Evolutionary conservation across 2,113 vertebrate species (phyloP).

Genomic region (Phainopepla nitens): DNA sequence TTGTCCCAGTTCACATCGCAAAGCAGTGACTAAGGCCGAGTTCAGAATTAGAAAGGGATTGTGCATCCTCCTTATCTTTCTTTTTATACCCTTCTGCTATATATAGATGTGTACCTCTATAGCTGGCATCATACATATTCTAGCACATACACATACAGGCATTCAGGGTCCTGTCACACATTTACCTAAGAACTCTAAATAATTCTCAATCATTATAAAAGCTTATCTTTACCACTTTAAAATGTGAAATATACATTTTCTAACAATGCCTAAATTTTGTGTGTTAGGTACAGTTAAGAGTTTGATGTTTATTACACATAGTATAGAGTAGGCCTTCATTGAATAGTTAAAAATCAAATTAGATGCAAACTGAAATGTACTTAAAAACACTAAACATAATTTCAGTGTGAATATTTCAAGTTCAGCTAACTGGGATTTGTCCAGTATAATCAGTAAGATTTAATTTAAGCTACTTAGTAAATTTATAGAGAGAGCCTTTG

Average conservation of each 20-base stretch:
- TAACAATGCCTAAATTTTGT: not conserved
- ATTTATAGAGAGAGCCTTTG: not conserved
- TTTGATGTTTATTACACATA: not conserved
- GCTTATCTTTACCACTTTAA: not conserved
- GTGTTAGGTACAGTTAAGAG: not conserved
- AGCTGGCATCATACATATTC: not conserved
- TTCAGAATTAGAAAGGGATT: constrained; percentile 32
- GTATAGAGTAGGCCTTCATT: not conserved
- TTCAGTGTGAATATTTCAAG: constrained; percentile 3
- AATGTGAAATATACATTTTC: not conserved
- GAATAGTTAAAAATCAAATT: not conserved
- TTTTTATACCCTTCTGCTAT: constrained; percentile 3
- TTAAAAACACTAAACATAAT: not conserved
- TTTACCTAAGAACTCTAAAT: not conserved
- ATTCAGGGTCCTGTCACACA: not conserved
- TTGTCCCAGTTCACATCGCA: not conserved
- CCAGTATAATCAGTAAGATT: not conserved
- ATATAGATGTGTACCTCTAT: not conserved
- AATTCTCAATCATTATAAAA: not conserved
- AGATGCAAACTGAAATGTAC: not conserved
- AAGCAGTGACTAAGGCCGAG: not conserved
- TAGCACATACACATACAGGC: not conserved
- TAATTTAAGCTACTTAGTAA: constrained; percentile 37
- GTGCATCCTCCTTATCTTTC: not conserved
- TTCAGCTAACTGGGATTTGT: not conserved